These are phyloP conservation scores for Andrena marginata DNA, from an alignment of 2,888 invertebrate species.

Conservation along the genomic window DNA sequence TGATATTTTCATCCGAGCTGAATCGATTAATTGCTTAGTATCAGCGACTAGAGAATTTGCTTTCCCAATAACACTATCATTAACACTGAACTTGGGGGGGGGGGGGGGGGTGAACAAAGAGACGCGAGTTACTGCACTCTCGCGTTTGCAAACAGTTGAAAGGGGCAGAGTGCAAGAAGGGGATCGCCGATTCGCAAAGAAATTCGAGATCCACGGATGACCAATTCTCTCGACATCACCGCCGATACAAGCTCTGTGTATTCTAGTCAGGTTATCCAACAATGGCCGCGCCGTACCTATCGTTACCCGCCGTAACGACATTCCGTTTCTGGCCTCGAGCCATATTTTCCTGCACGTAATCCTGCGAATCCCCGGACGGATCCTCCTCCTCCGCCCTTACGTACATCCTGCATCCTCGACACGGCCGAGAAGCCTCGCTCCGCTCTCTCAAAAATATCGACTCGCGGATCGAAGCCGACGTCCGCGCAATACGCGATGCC, in stretches of 20 bases:
- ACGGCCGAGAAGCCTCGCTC: slow-evolving; percentile 45
- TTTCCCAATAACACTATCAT: neutral
- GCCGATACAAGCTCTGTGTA: slow-evolving; percentile 45
- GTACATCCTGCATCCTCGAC: slow-evolving; percentile 40
- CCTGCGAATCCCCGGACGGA: slow-evolving; percentile 69
- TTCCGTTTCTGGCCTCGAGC: slow-evolving; percentile 75
- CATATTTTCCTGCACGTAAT: slow-evolving; percentile 77
- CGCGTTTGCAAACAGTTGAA: neutral
- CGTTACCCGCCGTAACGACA: slow-evolving; percentile 74
- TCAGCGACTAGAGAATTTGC: neutral
- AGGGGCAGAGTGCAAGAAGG: neutral
- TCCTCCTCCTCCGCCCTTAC: slow-evolving; percentile 51
- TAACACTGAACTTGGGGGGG: neutral
- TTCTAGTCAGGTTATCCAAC: slow-evolving; percentile 70
- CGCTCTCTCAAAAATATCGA: slow-evolving; percentile 58
- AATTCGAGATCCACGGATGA: slow-evolving; percentile 46
- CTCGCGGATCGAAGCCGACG: slow-evolving; percentile 32
- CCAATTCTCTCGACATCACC: slow-evolving; percentile 57
- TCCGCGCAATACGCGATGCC: slow-evolving; percentile 13
- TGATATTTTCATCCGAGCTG: too few relatives aligned
- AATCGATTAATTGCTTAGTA: neutral
- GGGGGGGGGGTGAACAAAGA: neutral
- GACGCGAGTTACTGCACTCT: neutral
- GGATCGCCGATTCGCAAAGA: slow-evolving; percentile 24
- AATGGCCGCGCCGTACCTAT: slow-evolving; percentile 72